Evolutionary conservation across 1,140 invertebrate species (phyloP), one percentile per base, ranked within the genome.

Genomic region (Cherax destructor): DNA sequence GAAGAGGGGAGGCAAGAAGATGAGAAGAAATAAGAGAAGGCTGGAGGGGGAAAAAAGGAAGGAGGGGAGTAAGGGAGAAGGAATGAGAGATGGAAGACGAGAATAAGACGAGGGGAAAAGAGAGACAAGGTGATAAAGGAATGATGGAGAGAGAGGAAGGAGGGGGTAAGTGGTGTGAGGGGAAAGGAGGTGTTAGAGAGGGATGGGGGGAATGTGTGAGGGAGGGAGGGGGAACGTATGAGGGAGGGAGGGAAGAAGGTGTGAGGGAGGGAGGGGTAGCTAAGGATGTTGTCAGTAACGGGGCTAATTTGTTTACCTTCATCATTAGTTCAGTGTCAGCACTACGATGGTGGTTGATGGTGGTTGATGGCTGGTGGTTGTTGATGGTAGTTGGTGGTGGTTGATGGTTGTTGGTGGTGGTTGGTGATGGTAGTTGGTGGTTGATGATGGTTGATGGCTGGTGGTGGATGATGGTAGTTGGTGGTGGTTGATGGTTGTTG

Each of bases 231-330:
- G 80, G 49, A 16, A 30, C n/a, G n/a, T n/a, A n/a, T n/a, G n/a
- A n/a, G n/a, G n/a, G n/a, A 52, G 72, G 50, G 50, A 24, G 84
- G 13, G 72, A 21, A 24, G 72, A 52, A 77, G 30, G 50, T 9
- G 50, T 50, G 13, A 24, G 56, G 6, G 83, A 65, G 5, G 61
- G 41, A n/a, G 24, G 56, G 77, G 80, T 18, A n/a, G 59, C 41
- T 47, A 4, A 30, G n/a, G 11, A 61, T 83, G 80, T 83, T 83
- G 80, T 83, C 80, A 61, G 80, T 59, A 83, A 61, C 52, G 13
- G n/a, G 13, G n/a, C 9, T 83, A 83, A 83, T 83, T 83, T 83
- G 80, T 83, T 83, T 83, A 83, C 61, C 56, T 59, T 56, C 56
- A 83, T 83, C 80, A 83, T 83, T 83, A 83, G 80, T n/a, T 41